Percentiles rank a stretch among this genome's conserved stretches.
These are phyloP conservation scores for Petrophora chlorosata DNA, from an alignment of 2,888 invertebrate species.

Conservation along the genomic window DNA sequence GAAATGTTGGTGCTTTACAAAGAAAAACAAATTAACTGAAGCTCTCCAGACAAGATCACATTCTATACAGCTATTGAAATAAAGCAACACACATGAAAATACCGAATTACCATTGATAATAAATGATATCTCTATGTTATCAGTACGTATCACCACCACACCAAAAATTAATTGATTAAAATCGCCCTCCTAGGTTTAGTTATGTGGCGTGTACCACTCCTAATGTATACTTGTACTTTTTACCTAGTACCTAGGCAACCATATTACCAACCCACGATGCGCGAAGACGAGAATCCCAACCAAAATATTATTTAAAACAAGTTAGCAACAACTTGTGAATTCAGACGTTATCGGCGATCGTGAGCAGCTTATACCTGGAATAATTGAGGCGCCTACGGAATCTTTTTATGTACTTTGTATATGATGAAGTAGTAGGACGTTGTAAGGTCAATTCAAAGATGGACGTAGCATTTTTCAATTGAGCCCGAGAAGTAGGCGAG, in stretches of 20 bases:
- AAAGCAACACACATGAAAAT: not conserved
- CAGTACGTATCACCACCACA: not conserved
- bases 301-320: slow-evolving; percentile 14
- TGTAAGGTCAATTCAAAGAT: slow-evolving; percentile 69
- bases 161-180: too few relatives aligned
- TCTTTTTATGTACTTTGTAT: slow-evolving; percentile 4
- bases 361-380: slow-evolving; percentile 11
- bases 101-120: not conserved
- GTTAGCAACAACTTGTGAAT: slow-evolving; percentile 26
- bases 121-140: not conserved
- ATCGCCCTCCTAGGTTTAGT: too few relatives aligned
- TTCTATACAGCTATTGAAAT: not conserved
- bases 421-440: slow-evolving; percentile 42
- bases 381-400: slow-evolving; percentile 5
- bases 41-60: slow-evolving; percentile 25
- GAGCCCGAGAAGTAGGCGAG: slow-evolving; percentile 65
- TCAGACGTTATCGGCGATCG: slow-evolving; percentile 12
- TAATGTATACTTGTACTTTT: not conserved
- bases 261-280: slow-evolving; percentile 23
- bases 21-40: slow-evolving; percentile 34
- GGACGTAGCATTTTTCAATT: slow-evolving; percentile 69
- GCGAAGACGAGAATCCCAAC: slow-evolving; percentile 8
- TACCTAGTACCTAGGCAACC: not conserved
- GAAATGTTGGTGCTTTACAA: slow-evolving; percentile 42
- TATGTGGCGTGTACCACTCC: not conserved